These are phyloP conservation scores for Coptodon rendalli DNA, from an alignment of 2,113 vertebrate genomes.

Conservation along the genomic window DNA sequence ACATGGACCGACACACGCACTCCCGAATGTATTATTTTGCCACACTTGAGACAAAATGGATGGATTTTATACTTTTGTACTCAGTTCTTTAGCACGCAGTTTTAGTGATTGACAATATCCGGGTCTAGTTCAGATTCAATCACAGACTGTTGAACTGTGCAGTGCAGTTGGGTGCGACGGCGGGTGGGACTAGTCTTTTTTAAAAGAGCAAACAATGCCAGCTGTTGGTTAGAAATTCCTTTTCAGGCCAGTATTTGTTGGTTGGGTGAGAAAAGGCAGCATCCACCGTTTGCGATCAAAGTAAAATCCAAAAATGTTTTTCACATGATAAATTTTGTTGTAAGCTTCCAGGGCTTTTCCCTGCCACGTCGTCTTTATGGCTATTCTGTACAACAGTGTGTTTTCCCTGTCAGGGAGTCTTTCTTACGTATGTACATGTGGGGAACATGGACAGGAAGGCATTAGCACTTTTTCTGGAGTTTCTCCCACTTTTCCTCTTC, in stretches of 20 bases:
- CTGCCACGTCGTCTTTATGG: slow-evolving; percentile 71
- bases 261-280: slow-evolving; percentile 17
- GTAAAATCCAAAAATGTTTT: slow-evolving; percentile 32
- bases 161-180: background rate
- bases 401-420: slow-evolving; percentile 42
- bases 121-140: background rate
- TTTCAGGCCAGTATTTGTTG: slow-evolving; percentile 16
- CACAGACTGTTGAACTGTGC: background rate
- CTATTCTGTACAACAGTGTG: slow-evolving; percentile 83
- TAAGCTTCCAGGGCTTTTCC: background rate
- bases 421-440: slow-evolving; percentile 61
- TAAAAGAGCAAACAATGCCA: background rate
- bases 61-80: background rate
- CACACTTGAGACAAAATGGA: background rate
- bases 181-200: background rate
- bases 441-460: slow-evolving; percentile 74
- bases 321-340: background rate
- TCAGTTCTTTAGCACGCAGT: background rate
- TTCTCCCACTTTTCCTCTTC: slow-evolving; percentile 26
- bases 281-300: slow-evolving; percentile 32
- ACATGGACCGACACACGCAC: background rate
- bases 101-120: slow-evolving; percentile 12
- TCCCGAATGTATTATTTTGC: background rate
- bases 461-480: slow-evolving; percentile 80
- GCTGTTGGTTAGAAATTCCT: slow-evolving; percentile 6